Evolutionary conservation across 1,140 invertebrate species (phyloP), one percentile per base, ranked within the genome.

Genomic region (Ips typographus): DNA sequence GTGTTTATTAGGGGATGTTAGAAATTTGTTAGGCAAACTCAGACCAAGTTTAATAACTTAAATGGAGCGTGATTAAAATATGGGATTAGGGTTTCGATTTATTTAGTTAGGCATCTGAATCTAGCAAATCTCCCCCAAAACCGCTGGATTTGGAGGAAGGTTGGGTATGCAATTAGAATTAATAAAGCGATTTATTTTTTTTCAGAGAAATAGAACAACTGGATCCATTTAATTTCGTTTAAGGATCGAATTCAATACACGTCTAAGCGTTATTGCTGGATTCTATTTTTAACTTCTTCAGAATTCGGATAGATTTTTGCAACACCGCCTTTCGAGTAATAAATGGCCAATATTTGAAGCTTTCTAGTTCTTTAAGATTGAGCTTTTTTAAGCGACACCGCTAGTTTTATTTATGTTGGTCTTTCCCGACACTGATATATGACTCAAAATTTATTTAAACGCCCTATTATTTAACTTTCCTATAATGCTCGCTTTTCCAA

Each of bases 321-420:
- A 22, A 2, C 8, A 55, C 37, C 37, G 52, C 37, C 5, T 2
- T 55, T 37, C 4, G 8, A 55, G 52, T 55, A 37, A 55, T 55
- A 55, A 55, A 55, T 5, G 52, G 37, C n/a, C 52, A 55, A 55
- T 55, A 55, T 38, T 38, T 55, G 52, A 55, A 55, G 37, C 52
- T 37, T 38, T 55, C n/a, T 55, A 55, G 37, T 36, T 5, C 37
- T 55, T 55, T 6, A 5, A 36, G 52, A 55, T 55, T 55, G 52
- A 55, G 52, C 37, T 37, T 7, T 37, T 55, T 38, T 38, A 55
- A 55, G n/a, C 37, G n/a, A 36, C 52, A 55, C 52, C 37, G 36
- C n/a, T 37, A 22, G 5, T 55, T 55, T 38, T 55, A 55, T 55
- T 55, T 55, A 55, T 55, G n/a, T 55, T 55, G 4, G 8, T 22